A percentile compares a stretch with the other conserved stretches of the same genome.
phyloP scores from a whole-genome alignment of 2,113 vertebrate species.

The Cariama cristata region DNA sequence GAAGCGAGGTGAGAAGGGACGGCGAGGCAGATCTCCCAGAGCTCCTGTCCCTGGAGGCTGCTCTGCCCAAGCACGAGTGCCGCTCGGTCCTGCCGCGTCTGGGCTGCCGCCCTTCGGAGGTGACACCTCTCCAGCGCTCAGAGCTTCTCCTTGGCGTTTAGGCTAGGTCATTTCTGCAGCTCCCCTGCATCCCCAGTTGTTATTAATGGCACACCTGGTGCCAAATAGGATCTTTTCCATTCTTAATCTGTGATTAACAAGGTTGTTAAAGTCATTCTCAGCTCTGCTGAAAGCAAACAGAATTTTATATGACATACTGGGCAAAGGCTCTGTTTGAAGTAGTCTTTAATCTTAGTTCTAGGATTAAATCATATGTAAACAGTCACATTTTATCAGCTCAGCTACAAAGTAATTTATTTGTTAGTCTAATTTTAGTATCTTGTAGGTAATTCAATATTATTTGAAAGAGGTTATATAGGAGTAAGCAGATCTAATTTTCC shows the following conservation, averaged over 20 bases:
- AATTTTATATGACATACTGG: constrained; percentile 21
- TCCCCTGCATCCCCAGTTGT: not conserved
- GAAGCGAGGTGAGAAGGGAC: not conserved
- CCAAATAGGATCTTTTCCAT: constrained; percentile 47
- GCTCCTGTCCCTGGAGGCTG: not conserved
- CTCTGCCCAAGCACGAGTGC: not conserved
- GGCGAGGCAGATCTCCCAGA: not conserved
- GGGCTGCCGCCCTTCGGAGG: fast-evolving
- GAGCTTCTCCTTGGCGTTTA: not conserved
- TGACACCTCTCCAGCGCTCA: not conserved
- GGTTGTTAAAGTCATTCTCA: constrained; percentile 49
- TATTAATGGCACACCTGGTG: constrained; percentile 35
- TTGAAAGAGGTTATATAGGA: constrained; percentile 17
- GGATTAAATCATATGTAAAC: constrained; percentile 60
- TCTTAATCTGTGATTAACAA: constrained; percentile 64
- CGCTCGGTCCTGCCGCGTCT: fast-evolving
- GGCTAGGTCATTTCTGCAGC: not conserved
- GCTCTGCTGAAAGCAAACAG: constrained; percentile 49
- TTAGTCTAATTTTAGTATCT: constrained; percentile 55
- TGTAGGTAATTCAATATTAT: not conserved
- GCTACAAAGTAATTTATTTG: constrained; percentile 59
- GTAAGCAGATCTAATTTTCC: constrained; percentile 4
- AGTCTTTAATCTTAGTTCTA: constrained; percentile 60
- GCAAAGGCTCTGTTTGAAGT: constrained; percentile 56
- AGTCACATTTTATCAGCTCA: constrained; percentile 56